Percentiles rank a stretch among this genome's conserved stretches.
phyloP scores from a whole-genome alignment of 2,113 vertebrate genomes.

The Mixornis gularis region DNA sequence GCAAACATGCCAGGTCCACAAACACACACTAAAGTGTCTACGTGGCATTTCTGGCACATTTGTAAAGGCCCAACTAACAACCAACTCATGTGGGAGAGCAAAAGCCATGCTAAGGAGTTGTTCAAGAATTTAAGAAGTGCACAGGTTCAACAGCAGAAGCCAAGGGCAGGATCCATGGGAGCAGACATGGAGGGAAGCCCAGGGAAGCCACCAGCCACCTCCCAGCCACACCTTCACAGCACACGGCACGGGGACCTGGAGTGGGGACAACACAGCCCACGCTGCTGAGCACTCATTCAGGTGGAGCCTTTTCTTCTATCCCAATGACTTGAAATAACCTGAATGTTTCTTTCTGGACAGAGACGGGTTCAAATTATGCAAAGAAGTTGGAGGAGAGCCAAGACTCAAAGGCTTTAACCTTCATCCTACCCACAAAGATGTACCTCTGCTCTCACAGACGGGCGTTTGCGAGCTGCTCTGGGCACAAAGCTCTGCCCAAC shows the following conservation, averaged over 20 bases:
- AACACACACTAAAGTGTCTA: neutral
- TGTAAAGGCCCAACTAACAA: neutral
- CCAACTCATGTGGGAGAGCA: neutral
- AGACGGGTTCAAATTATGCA: neutral
- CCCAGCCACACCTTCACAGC: fast-evolving
- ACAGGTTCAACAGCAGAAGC: neutral
- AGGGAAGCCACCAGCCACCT: neutral
- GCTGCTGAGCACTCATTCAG: fast-evolving
- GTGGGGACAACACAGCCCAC: neutral
- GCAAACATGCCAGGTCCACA: neutral
- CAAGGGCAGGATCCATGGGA: neutral
- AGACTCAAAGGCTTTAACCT: neutral
- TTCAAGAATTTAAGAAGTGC: neutral
- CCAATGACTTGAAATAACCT: neutral
- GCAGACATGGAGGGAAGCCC: fast-evolving
- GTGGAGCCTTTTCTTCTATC: neutral
- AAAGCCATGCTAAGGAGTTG: neutral
- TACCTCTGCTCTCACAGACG: neutral
- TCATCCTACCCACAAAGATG: neutral
- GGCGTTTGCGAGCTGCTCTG: neutral
- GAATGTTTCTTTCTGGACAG: neutral
- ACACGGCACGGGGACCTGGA: fast-evolving
- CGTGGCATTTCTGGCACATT: neutral
- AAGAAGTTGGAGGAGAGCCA: neutral
- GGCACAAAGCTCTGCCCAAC: neutral